A percentile compares a stretch with the other conserved stretches of the same genome.
phyloP scores from a whole-genome alignment of 1,140 invertebrate species.

The Pseudomyrmex pallidus region DNA sequence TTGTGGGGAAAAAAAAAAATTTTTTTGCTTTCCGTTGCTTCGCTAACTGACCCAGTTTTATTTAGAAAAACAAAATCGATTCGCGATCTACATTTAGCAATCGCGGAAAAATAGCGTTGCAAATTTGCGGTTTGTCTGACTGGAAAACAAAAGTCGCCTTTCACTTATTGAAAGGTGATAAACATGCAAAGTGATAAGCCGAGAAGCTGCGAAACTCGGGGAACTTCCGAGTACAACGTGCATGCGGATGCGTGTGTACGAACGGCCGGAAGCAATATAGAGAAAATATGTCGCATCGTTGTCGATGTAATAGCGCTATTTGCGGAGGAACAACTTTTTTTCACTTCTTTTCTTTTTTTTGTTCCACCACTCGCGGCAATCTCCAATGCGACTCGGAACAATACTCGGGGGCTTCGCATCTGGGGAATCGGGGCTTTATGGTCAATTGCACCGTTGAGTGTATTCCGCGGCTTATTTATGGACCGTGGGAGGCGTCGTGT shows the following conservation, averaged over 20 bases:
- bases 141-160: neutral
- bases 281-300: conserved; percentile 20
- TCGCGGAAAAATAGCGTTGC: neutral
- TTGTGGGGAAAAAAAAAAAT: too few relatives aligned
- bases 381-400: neutral
- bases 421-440: conserved; percentile 29
- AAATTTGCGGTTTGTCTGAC: neutral
- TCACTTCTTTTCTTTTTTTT: conserved; percentile 22
- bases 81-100: too few relatives aligned
- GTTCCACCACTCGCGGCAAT: too few relatives aligned
- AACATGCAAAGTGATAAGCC: neutral
- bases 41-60: too few relatives aligned
- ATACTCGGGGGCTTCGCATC: conserved; percentile 13
- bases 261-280: neutral
- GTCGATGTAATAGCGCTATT: conserved; percentile 11
- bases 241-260: neutral
- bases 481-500: neutral
- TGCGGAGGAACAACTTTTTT: neutral
- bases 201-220: neutral
- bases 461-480: conserved; percentile 47
- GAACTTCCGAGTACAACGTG: neutral
- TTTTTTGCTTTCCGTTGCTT: too few relatives aligned
- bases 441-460: conserved; percentile 46
- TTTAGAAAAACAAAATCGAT: too few relatives aligned
- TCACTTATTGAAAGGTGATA: neutral